Percentiles rank a stretch among this genome's conserved stretches.
phyloP scores from a whole-genome alignment of 2,797 vertebrate species.

The Bradypus variegatus region DNA sequence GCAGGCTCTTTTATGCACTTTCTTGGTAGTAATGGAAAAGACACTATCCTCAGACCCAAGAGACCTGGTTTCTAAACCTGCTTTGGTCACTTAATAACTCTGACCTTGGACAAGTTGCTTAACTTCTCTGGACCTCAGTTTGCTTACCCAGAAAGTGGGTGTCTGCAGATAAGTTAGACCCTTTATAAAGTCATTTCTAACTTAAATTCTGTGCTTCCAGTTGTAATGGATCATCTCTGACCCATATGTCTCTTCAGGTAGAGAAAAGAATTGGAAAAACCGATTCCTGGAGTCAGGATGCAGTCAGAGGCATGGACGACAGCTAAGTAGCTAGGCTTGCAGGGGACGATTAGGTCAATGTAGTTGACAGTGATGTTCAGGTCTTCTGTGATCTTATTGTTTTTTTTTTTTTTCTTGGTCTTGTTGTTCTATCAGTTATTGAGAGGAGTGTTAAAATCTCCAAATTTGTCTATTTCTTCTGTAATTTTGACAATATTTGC shows the following conservation, averaged over 20 bases:
- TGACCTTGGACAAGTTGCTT: not conserved
- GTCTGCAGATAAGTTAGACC: not conserved
- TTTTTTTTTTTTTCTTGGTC: not conserved
- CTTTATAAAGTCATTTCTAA: constrained; percentile 3
- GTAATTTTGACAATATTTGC: not conserved
- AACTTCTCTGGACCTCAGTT: not conserved
- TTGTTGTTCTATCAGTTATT: not conserved
- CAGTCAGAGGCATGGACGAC: not conserved
- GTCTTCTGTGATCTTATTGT: not conserved
- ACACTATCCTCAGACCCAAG: not conserved
- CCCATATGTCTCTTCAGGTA: not conserved
- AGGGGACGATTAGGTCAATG: not conserved
- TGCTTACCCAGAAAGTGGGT: not conserved
- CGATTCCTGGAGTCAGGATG: not conserved
- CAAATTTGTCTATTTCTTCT: not conserved
- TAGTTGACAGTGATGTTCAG: not conserved
- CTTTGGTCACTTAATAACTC: not conserved
- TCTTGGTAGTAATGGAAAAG: not conserved
- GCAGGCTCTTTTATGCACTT: not conserved
- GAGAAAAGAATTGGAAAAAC: not conserved
- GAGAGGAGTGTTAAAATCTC: not conserved
- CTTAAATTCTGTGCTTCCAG: not conserved
- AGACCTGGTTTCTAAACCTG: not conserved
- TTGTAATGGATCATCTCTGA: not conserved
- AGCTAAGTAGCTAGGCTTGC: not conserved